Evolutionary conservation across 1,140 invertebrate species (phyloP).

Genomic region (Trinorchestia longiramus): DNA sequence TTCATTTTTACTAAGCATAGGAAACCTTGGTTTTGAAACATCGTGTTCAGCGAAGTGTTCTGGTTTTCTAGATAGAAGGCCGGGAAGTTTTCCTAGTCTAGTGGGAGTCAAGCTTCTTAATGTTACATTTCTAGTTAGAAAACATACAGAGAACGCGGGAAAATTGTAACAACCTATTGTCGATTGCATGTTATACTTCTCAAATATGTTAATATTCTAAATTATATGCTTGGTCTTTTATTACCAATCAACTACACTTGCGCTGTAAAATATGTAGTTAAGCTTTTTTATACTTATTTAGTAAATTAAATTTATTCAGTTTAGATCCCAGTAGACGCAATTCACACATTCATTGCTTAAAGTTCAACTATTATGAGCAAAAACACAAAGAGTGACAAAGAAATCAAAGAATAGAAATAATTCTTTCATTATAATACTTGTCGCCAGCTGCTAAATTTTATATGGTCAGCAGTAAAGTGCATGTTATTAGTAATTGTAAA

Average conservation of each 20-base stretch:
- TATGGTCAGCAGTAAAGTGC: background rate
- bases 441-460: background rate
- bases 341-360: background rate
- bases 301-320: too few species aligned
- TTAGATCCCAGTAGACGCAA: background rate
- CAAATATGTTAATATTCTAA: background rate
- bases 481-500: background rate
- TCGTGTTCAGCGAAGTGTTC: background rate
- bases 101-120: background rate
- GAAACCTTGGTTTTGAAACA: background rate
- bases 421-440: background rate
- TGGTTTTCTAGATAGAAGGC: background rate
- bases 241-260: too few species aligned
- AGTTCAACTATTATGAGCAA: background rate
- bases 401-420: background rate
- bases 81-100: background rate
- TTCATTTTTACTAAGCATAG: too few species aligned
- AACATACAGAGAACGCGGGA: background rate
- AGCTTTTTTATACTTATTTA: too few species aligned
- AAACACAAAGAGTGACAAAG: background rate
- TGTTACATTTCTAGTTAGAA: too few species aligned
- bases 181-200: background rate
- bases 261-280: too few species aligned
- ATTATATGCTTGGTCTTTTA: background rate
- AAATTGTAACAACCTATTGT: background rate